A percentile compares a stretch with the other conserved stretches of the same genome.
Conservation (phyloP, 2,888 invertebrate genomes). For the Metalampra italica region DNA sequence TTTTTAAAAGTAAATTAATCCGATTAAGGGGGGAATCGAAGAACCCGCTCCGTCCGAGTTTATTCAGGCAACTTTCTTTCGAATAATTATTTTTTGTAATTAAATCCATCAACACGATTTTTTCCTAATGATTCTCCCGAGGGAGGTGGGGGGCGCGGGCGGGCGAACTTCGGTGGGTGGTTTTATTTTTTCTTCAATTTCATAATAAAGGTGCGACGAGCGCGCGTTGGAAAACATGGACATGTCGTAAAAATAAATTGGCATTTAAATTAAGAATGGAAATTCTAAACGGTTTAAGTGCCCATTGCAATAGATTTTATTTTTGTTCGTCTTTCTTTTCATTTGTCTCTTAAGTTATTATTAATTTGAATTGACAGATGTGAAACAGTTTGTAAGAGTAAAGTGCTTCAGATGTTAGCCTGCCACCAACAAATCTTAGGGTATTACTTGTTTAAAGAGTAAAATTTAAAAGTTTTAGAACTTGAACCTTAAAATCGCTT, state of each 20-base stretch:
- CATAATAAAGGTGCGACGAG: slow-evolving; percentile 26
- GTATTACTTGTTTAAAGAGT: too few relatives aligned
- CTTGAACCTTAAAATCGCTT: too few relatives aligned
- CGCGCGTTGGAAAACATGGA: slow-evolving; percentile 29
- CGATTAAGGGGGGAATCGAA: slow-evolving; percentile 77
- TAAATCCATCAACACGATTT: slow-evolving; percentile 80
- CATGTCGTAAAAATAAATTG: neutral
- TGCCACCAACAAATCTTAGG: too few relatives aligned
- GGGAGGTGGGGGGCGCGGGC: slow-evolving; percentile 43
- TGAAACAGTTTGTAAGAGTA: too few relatives aligned
- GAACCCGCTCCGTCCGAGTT: slow-evolving; percentile 76
- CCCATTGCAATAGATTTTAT: too few relatives aligned
- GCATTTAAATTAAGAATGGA: too few relatives aligned
- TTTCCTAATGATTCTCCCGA: slow-evolving; percentile 76
- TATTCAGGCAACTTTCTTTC: slow-evolving; percentile 76
- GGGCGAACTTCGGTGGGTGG: slow-evolving; percentile 32
- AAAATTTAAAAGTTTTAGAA: too few relatives aligned
- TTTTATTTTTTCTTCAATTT: slow-evolving; percentile 53
- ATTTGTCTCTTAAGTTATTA: too few relatives aligned
- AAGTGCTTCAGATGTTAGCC: neutral
- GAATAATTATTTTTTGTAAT: slow-evolving; percentile 79
- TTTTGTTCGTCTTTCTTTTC: too few relatives aligned
- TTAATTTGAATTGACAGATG: too few relatives aligned
- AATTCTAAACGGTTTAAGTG: too few relatives aligned
- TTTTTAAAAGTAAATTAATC: slow-evolving; percentile 79